Percentiles rank a stretch among this genome's conserved stretches.
These are phyloP conservation scores for Tipula lateralis DNA, from an alignment of 2,888 invertebrate species.

Conservation along the genomic window DNA sequence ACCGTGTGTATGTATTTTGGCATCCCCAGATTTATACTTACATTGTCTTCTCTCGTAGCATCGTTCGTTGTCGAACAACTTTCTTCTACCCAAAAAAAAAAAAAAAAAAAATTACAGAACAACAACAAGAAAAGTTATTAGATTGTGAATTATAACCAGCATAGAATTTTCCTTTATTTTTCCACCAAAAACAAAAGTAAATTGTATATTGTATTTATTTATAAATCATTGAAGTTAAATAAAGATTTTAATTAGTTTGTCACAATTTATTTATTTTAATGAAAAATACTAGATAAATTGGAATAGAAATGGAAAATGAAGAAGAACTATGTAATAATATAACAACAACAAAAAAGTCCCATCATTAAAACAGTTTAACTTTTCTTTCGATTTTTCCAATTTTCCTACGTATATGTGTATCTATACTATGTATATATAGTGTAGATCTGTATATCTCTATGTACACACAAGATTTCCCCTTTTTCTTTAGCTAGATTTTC, in stretches of 20 bases:
- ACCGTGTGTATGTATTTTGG: not conserved
- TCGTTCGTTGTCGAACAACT: not conserved
- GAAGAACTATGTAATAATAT: not conserved
- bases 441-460: not conserved
- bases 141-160: constrained; percentile 19
- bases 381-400: constrained; percentile 19
- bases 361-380: constrained; percentile 24
- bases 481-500: not conserved
- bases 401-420: not conserved
- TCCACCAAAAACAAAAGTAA: not conserved
- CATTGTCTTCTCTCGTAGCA: not conserved
- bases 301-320: not conserved
- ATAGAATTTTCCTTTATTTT: not conserved
- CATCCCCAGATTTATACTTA: not conserved
- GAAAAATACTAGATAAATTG: constrained; percentile 19
- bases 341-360: not conserved
- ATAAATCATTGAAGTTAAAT: constrained; percentile 19
- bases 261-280: constrained; percentile 24
- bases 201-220: not conserved
- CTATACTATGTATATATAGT: not conserved
- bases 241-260: constrained; percentile 19
- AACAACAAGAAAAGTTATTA: not conserved
- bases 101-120: not conserved
- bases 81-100: not conserved
- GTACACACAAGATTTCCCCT: not conserved